Conservation (phyloP, 1,140 invertebrate genomes). For the Lineus longissimus region DNA sequence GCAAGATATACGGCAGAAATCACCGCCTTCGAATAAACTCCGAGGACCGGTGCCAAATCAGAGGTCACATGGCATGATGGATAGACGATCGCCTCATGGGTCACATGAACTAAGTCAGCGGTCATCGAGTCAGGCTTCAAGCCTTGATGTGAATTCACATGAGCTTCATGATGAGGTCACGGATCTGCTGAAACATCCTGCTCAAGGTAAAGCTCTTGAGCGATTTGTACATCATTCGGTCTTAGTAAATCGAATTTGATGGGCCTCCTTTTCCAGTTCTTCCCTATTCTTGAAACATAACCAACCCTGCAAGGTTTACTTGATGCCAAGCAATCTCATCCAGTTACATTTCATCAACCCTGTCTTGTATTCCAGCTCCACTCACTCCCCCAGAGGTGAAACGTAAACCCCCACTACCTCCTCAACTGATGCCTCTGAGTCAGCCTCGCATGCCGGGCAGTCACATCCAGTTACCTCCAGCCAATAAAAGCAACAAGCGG, state of each 20-base stretch:
- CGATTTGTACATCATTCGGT: too few relatives aligned
- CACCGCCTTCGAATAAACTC: neutral
- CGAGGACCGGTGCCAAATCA: too few relatives aligned
- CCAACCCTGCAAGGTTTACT: too few relatives aligned
- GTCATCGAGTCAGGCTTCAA: slow-evolving; percentile 5
- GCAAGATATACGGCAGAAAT: neutral
- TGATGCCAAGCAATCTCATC: too few relatives aligned
- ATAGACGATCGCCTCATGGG: neutral
- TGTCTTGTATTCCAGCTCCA: too few relatives aligned
- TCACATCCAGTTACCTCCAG: slow-evolving; percentile 3
- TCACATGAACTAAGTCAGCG: neutral
- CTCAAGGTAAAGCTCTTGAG: too few relatives aligned
- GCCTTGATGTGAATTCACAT: neutral
- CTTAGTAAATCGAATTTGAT: too few relatives aligned
- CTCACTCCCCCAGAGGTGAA: neutral
- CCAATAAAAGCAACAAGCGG: neutral
- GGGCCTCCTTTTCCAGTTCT: too few relatives aligned
- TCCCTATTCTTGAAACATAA: too few relatives aligned
- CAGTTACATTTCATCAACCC: too few relatives aligned
- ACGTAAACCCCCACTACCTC: neutral
- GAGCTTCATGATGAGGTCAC: neutral
- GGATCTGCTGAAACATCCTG: neutral
- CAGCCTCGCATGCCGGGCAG: slow-evolving; percentile 1
- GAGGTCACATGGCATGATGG: too few relatives aligned
- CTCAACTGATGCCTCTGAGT: slow-evolving; percentile 3